Evolutionary conservation across 2,888 invertebrate species (phyloP).

Genomic region (Yponomeuta cagnagella): DNA sequence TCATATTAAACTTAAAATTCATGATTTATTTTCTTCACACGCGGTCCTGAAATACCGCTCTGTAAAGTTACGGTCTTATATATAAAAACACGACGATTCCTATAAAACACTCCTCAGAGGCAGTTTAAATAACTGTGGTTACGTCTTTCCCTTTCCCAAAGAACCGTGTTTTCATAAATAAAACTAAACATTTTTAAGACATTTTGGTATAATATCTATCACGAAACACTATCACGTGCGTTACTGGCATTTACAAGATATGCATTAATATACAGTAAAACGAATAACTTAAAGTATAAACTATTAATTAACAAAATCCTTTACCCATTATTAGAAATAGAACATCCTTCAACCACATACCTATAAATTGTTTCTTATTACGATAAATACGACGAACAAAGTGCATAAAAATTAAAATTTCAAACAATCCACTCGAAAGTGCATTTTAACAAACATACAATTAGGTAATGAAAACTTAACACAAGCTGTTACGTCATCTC

Average conservation of each 20-base stretch:
- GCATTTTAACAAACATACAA: conserved; percentile 54
- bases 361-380: conserved; percentile 41
- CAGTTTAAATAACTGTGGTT: no score
- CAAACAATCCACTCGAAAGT: conserved; percentile 59
- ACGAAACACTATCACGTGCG: conserved; percentile 69
- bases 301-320: conserved; percentile 47
- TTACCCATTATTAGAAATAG: conserved; percentile 49
- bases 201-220: conserved; percentile 48
- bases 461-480: conserved; percentile 19
- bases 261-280: conserved; percentile 53
- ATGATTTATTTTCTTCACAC: conserved; percentile 27
- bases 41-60: conserved; percentile 30
- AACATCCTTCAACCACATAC: conserved; percentile 51
- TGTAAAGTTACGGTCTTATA: conserved; percentile 18
- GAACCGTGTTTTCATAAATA: no score
- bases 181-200: conserved; percentile 18
- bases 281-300: conserved; percentile 34
- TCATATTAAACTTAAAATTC: conserved; percentile 47
- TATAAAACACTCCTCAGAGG: no score
- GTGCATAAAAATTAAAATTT: conserved; percentile 45
- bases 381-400: conserved; percentile 56
- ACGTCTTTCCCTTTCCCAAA: no score
- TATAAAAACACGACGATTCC: no score
- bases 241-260: conserved; percentile 65
- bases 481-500: background rate